Conservation (phyloP, 2,113 vertebrate species). For the Lates calcarifer region DNA sequence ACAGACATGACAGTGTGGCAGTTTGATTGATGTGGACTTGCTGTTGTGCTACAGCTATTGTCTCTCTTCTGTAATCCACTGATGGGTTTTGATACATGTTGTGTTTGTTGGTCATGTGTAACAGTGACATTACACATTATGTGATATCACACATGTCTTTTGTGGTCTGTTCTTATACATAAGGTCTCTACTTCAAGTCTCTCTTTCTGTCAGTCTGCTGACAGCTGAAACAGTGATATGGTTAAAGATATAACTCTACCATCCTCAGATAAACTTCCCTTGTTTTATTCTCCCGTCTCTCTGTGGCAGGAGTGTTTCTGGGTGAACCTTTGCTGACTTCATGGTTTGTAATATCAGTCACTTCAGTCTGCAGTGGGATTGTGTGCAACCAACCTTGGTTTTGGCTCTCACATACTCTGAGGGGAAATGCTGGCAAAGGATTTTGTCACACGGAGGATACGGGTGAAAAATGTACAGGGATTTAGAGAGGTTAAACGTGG, state of each 20-base stretch:
- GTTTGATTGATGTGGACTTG: constrained; percentile 13
- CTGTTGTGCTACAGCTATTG: not conserved
- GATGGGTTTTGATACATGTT: not conserved
- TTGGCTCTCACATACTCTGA: not conserved
- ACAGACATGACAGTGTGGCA: not conserved
- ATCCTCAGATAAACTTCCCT: not conserved
- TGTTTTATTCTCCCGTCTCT: not conserved
- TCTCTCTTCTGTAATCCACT: not conserved
- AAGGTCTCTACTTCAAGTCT: not conserved
- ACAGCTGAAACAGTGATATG: not conserved
- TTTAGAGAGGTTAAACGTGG: constrained; percentile 13
- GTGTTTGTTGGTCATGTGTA: not conserved
- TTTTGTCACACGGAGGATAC: not conserved
- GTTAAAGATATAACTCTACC: not conserved
- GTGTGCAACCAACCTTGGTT: constrained; percentile 13
- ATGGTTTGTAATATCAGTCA: not conserved
- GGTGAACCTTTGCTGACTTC: not conserved
- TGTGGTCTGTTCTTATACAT: too few species aligned
- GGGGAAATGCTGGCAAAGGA: not conserved
- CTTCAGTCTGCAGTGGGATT: not conserved
- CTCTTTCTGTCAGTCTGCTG: not conserved
- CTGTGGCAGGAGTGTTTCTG: not conserved
- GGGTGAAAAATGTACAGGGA: constrained; percentile 17
- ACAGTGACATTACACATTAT: not conserved
- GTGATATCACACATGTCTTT: too few species aligned